Conservation (phyloP, 2,888 invertebrate species). For the Lobophora halterata region DNA sequence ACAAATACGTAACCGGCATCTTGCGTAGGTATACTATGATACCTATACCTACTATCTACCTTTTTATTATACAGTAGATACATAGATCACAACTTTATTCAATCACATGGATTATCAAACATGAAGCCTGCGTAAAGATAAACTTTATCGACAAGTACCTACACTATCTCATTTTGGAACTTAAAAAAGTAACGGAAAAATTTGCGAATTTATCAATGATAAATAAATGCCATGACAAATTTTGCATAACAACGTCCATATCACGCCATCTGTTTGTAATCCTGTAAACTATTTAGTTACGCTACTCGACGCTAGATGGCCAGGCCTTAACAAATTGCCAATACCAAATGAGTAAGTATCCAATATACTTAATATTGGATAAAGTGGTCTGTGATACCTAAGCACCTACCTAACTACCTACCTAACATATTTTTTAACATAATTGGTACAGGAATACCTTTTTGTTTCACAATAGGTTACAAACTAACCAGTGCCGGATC, state of each 20-base stretch:
- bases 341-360: too few species aligned
- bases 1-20: too few species aligned
- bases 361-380: too few species aligned
- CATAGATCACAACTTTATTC: neutral
- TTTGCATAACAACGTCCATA: neutral
- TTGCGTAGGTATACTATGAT: too few species aligned
- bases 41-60: too few species aligned
- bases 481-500: too few species aligned
- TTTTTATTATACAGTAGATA: too few species aligned
- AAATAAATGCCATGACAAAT: neutral
- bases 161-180: constrained; percentile 22
- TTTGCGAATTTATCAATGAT: constrained; percentile 9
- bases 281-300: constrained; percentile 24
- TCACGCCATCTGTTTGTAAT: constrained; percentile 38
- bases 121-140: constrained; percentile 17
- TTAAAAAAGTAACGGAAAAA: constrained; percentile 20
- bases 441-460: too few species aligned
- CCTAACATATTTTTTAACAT: too few species aligned
- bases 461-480: too few species aligned
- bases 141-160: constrained; percentile 22
- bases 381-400: too few species aligned
- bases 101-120: constrained; percentile 14
- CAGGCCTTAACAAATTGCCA: neutral
- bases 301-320: constrained; percentile 60
- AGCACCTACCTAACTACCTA: too few species aligned